Base-by-base conservation (phyloP, 2,888 invertebrate genomes). In the Folsomia manolachei region DNA sequence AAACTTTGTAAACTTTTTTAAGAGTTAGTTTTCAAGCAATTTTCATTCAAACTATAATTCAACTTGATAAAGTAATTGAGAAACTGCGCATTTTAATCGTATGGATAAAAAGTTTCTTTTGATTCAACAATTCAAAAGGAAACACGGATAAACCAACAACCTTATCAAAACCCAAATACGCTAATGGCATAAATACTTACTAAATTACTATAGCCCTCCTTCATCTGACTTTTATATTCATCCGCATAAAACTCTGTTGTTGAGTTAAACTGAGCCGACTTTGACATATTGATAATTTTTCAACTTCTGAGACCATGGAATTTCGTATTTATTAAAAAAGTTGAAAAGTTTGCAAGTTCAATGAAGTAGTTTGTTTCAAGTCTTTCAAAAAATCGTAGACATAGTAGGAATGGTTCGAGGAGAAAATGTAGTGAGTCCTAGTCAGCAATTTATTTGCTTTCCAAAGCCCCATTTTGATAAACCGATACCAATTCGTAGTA, bases 281-380 rank as follows among this genome's bases (percentile, higher is more conserved):
- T 56, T 56, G 56, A 56, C 56, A 56, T 14, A 14, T 56, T 56
- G 56, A 56, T 56, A 56, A 56, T 56, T 56, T 56, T 56, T 56
- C 56, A 56, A 56, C 56, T 56, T 56, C n/a, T 39, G 39, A 39
- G 56, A 7, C 19, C 21, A 19, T 14, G 56, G 11, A 56, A 56
- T 56, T 39, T 39, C 14, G 39, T 39, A 39, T 39, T 56, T 56
- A 56, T 56, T 56, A 56, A 56, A 56, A 56, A 56, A 56, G 56
- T 56, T 56, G 56, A 56, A 56, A 56, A 21, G 18, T 56, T 7
- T 19, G 56, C 56, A 4, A n/a, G n/a, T n/a, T n/a, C n/a, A n/a
- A n/a, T n/a, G n/a, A n/a, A n/a, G n/a, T n/a, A n/a, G n/a, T n/a
- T n/a, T n/a, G n/a, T n/a, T n/a, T n/a, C n/a, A n/a, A n/a, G n/a